These are phyloP conservation scores for Perizoma affinitatum DNA, from an alignment of 2,888 invertebrate genomes.

Conservation along the genomic window DNA sequence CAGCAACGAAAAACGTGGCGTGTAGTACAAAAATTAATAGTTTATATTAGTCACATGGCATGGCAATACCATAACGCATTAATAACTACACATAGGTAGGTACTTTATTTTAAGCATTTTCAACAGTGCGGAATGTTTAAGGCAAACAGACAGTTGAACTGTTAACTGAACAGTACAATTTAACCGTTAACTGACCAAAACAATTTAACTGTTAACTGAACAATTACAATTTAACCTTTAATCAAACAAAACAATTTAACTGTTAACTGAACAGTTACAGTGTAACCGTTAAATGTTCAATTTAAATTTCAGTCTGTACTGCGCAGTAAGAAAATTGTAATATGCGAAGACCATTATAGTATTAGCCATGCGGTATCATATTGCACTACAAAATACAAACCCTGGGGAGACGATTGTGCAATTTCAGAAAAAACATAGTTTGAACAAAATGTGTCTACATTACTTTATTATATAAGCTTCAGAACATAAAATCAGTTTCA, in stretches of 20 bases:
- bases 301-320: too few species aligned
- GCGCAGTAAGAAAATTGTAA: too few species aligned
- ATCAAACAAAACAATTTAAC: too few species aligned
- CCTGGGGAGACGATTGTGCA: slow-evolving; percentile 1
- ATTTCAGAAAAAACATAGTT: not conserved
- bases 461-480: not conserved
- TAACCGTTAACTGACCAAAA: too few species aligned
- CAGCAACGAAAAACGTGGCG: slow-evolving; percentile 14
- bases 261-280: too few species aligned
- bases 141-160: not conserved
- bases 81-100: not conserved
- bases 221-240: not conserved
- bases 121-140: too few species aligned
- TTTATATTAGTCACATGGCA: slow-evolving; percentile 8
- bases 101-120: too few species aligned
- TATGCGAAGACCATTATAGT: not conserved
- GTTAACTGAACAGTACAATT: not conserved
- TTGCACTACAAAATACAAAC: slow-evolving; percentile 10
- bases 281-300: too few species aligned
- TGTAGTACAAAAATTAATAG: slow-evolving; percentile 29
- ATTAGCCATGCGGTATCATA: slow-evolving; percentile 5
- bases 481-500: too few species aligned
- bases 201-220: not conserved
- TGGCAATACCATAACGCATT: slow-evolving; percentile 12
- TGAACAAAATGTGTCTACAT: not conserved